These are phyloP conservation scores for Colaptes auratus DNA, from an alignment of 2,113 vertebrate species.

Conservation along the genomic window DNA sequence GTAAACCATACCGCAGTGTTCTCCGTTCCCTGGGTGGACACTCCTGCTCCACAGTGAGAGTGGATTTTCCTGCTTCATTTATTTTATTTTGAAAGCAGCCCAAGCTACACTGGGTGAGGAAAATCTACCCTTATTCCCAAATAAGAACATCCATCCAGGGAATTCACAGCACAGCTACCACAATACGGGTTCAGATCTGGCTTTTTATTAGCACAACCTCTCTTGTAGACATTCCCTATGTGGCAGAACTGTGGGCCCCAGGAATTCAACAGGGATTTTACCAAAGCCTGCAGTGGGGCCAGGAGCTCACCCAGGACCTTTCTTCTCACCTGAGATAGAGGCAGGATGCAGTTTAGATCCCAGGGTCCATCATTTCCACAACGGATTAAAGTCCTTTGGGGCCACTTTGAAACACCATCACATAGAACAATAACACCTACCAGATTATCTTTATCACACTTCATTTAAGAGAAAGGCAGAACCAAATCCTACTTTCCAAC, in stretches of 20 bases:
- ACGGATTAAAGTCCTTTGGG: neutral
- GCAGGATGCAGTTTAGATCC: neutral
- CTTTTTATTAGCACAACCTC: neutral
- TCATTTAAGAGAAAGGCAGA: neutral
- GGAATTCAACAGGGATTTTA: neutral
- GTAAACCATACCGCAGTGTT: neutral
- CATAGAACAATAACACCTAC: neutral
- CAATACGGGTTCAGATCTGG: neutral
- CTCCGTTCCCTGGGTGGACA: neutral
- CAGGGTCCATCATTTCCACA: neutral
- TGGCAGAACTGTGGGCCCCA: neutral
- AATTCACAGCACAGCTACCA: neutral
- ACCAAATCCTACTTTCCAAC: neutral
- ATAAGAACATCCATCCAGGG: neutral
- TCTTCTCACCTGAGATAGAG: neutral
- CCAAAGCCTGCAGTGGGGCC: neutral
- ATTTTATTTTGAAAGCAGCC: slow-evolving; percentile 17
- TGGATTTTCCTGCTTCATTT: slow-evolving; percentile 2
- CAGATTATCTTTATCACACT: neutral
- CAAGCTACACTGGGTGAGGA: neutral
- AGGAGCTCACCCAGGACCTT: neutral
- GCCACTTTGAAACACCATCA: neutral
- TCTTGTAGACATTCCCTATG: neutral
- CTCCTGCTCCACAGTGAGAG: neutral
- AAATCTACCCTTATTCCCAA: neutral